Percentiles rank a stretch among this genome's conserved stretches.
These are phyloP conservation scores for Agonopterix subpropinquella DNA, from an alignment of 2,888 invertebrate species.

Conservation along the genomic window DNA sequence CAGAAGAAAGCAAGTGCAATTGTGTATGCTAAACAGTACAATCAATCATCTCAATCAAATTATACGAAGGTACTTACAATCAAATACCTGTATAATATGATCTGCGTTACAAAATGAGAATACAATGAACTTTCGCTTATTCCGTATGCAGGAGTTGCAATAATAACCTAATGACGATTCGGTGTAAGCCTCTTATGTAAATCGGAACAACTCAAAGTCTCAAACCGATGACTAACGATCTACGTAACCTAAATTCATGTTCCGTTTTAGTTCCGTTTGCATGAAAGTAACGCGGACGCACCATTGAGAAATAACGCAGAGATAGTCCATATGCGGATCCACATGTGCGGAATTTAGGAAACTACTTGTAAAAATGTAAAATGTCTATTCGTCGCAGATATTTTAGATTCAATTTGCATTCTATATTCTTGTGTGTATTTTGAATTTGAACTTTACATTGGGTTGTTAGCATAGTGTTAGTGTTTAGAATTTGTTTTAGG, in stretches of 20 bases:
- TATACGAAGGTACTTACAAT: neutral
- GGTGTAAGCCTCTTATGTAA: constrained; percentile 46
- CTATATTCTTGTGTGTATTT: no score
- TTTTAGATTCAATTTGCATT: no score
- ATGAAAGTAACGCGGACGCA: constrained; percentile 7
- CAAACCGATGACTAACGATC: constrained; percentile 41
- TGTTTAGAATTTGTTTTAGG: no score
- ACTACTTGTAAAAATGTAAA: no score
- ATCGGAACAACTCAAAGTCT: constrained; percentile 34
- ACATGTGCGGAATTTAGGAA: no score
- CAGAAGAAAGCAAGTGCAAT: no score
- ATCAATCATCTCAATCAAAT: neutral
- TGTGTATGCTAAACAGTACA: neutral
- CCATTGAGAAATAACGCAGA: no score
- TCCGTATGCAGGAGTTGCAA: constrained; percentile 21
- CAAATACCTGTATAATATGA: neutral
- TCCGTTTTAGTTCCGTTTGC: constrained; percentile 50
- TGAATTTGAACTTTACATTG: no score
- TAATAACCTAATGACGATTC: constrained; percentile 30
- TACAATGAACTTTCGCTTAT: constrained; percentile 25
- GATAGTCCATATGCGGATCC: no score
- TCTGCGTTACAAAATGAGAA: neutral
- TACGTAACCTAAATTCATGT: constrained; percentile 42
- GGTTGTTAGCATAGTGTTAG: no score
- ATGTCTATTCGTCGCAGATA: no score